Evolutionary conservation across 2,113 vertebrate genomes (phyloP).

Genomic region (Notiomystis cincta): DNA sequence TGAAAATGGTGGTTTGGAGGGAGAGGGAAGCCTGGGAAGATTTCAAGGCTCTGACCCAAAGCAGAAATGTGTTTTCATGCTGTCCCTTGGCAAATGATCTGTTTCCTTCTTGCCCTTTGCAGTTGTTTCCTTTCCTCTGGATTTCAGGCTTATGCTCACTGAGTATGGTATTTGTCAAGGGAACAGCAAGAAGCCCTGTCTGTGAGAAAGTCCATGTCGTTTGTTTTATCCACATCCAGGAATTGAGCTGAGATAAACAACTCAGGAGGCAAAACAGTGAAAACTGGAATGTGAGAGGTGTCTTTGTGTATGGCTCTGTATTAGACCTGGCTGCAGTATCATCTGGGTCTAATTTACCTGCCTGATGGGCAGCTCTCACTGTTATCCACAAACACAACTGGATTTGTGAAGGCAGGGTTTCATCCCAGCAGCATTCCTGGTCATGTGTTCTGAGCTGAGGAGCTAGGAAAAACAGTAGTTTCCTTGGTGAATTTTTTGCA

Average conservation of each 20-base stretch:
- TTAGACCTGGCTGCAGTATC: neutral
- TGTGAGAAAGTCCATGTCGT: constrained; percentile 55
- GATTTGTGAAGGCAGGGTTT: neutral
- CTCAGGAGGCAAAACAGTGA: constrained; percentile 35
- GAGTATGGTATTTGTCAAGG: constrained; percentile 50
- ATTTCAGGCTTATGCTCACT: constrained; percentile 33
- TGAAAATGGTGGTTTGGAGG: neutral
- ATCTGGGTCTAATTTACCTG: neutral
- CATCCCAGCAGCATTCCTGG: neutral
- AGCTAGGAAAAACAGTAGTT: neutral
- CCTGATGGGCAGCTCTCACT: rapidly evolving
- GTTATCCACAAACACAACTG: neutral
- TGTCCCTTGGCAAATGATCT: constrained; percentile 51
- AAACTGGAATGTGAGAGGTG: constrained; percentile 49
- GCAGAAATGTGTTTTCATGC: constrained; percentile 43
- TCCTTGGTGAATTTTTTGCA: neutral
- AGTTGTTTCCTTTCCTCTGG: constrained; percentile 50
- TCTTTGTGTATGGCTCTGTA: constrained; percentile 22
- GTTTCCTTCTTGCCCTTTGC: constrained; percentile 55
- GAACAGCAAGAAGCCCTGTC: constrained; percentile 17
- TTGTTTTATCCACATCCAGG: constrained; percentile 65
- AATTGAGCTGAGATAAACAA: constrained; percentile 61
- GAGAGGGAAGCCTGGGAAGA: constrained; percentile 12
- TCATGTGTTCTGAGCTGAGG: neutral
- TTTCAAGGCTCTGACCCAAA: constrained; percentile 9